phyloP scores from a whole-genome alignment of 2,888 invertebrate species.

The Acrobasis suavella region DNA sequence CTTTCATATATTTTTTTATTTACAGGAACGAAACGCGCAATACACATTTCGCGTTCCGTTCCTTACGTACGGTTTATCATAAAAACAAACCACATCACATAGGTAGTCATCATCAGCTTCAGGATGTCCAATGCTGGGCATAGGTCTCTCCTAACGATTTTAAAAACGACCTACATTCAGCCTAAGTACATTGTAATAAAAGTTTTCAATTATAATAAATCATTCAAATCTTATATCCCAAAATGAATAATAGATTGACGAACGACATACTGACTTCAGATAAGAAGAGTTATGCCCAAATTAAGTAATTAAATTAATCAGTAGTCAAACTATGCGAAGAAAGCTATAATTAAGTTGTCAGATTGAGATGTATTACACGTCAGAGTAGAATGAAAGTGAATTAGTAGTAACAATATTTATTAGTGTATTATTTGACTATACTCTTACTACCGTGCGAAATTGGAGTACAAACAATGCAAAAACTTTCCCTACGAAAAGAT shows the following conservation, averaged over 20 bases:
- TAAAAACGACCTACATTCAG: no score
- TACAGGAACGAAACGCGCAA: no score
- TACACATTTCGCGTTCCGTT: no score
- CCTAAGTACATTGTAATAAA: no score
- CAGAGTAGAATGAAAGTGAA: conserved; percentile 50
- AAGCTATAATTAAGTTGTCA: conserved; percentile 18
- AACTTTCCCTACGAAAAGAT: conserved; percentile 47
- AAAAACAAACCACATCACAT: no score
- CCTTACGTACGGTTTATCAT: no score
- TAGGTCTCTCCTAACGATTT: no score
- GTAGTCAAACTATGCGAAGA: conserved; percentile 9
- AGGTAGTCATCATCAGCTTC: no score
- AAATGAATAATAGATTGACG: conserved; percentile 2
- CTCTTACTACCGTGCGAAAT: conserved; percentile 49
- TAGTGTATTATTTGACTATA: conserved; percentile 28
- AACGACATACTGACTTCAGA: conserved; percentile 13
- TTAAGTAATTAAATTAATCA: conserved; percentile 17
- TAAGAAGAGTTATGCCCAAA: conserved; percentile 21
- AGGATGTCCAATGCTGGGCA: no score
- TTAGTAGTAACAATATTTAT: conserved; percentile 39
- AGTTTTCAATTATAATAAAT: no score
- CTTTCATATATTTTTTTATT: no score
- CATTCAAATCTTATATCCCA: background rate
- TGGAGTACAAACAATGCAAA: conserved; percentile 47
- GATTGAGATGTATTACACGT: conserved; percentile 51